Evolutionary conservation across 2,113 vertebrate genomes (phyloP).

Genomic region (Recurvirostra avosetta): DNA sequence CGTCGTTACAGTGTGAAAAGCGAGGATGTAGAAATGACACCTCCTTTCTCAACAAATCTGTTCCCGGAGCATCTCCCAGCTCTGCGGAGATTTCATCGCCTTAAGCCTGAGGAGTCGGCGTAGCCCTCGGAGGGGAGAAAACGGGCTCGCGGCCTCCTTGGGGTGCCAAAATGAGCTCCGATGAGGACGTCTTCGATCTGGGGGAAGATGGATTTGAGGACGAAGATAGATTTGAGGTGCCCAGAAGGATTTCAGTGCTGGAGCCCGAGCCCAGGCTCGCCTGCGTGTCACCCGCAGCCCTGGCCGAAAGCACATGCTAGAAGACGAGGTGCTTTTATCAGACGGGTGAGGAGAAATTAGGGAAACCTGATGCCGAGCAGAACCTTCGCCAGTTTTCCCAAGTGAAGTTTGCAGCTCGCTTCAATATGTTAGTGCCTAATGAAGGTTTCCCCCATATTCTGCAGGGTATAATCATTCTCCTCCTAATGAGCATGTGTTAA

Average conservation of each 20-base stretch:
- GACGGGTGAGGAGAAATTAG: background rate
- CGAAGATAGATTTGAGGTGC: constrained; percentile 4
- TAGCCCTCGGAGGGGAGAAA: background rate
- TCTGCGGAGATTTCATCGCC: background rate
- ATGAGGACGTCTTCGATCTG: background rate
- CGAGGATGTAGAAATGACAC: background rate
- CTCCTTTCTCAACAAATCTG: constrained; percentile 48
- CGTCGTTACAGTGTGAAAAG: background rate
- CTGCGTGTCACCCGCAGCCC: background rate
- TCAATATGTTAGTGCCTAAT: constrained; percentile 57
- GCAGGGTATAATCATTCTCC: constrained; percentile 50
- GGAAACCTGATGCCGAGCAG: background rate
- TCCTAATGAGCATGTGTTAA: constrained; percentile 45
- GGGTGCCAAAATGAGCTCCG: background rate
- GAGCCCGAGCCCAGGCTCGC: background rate
- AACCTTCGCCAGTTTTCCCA: constrained; percentile 13
- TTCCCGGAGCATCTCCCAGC: constrained; percentile 10
- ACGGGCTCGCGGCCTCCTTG: background rate
- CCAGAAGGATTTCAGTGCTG: background rate
- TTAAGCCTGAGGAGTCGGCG: background rate
- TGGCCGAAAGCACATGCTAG: background rate
- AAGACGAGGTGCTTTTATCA: background rate
- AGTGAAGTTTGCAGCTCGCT: constrained; percentile 4
- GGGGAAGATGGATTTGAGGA: background rate
- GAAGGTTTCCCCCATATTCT: constrained; percentile 50